Evolutionary conservation across 37 sponge, comb jelly and placozoan species (phyloP).

Genomic region (Halisarca cf. caerulea): DNA sequence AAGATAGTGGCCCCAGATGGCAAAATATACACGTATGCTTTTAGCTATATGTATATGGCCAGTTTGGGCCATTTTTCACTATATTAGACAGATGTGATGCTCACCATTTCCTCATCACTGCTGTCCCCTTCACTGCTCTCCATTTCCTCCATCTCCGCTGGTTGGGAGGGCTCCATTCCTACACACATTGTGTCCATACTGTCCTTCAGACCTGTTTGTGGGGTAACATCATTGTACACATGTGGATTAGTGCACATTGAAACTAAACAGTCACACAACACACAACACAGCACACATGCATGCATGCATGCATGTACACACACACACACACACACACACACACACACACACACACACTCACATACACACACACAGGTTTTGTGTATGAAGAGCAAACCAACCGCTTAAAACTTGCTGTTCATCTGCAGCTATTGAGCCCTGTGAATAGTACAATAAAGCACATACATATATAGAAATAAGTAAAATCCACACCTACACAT

Average conservation of each 20-base stretch:
- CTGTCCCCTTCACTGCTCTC: too few relatives aligned
- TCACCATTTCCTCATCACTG: too few relatives aligned
- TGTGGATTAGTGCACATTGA: too few relatives aligned
- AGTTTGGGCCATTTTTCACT: too few relatives aligned
- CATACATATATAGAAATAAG: not conserved
- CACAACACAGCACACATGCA: too few relatives aligned
- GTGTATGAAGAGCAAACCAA: not conserved
- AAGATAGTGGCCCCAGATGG: too few relatives aligned
- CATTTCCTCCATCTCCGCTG: constrained; percentile 15
- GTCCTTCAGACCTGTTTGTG: not conserved
- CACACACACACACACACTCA: not conserved
- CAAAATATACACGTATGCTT: too few relatives aligned
- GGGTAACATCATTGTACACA: too few relatives aligned
- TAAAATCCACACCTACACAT: not conserved
- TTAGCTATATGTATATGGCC: too few relatives aligned
- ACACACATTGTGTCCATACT: not conserved
- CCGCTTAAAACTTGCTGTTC: constrained; percentile 2
- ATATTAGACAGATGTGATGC: too few relatives aligned
- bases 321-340: too few relatives aligned
- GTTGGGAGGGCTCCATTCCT: not conserved
- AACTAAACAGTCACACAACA: not conserved
- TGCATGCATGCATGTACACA: too few relatives aligned
- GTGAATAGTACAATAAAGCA: not conserved
- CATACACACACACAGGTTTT: not conserved
- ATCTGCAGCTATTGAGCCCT: constrained; percentile 21